Evolutionary conservation across 23 tunicate species (phyloP).

Genomic region (Phallusia fumigata): DNA sequence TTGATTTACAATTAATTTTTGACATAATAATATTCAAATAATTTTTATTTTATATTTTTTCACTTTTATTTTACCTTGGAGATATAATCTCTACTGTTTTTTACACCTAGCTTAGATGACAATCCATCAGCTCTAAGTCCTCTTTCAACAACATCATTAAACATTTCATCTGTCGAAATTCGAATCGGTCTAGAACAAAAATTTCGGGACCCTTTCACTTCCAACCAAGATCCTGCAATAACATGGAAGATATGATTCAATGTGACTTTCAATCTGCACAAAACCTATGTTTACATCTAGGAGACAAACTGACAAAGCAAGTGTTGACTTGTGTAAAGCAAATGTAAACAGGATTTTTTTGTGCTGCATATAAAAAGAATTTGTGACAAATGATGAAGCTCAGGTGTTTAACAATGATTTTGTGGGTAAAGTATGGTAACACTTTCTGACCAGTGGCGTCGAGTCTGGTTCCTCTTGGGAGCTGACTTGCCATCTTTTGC

Average conservation of each 20-base stretch:
- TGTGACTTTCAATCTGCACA: too few species aligned
- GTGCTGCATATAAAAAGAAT: too few species aligned
- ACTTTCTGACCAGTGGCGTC: conserved; percentile 48
- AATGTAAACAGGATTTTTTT: too few species aligned
- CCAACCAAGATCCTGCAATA: conserved; percentile 72
- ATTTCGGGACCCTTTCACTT: conserved; percentile 76
- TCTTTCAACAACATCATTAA: conserved; percentile 65
- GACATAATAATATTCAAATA: too few species aligned
- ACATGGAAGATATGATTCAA: too few species aligned
- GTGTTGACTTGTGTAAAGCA: too few species aligned
- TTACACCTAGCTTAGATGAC: conserved; percentile 80
- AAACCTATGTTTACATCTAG: too few species aligned
- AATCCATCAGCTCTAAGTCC: conserved; percentile 89
- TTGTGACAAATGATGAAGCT: too few species aligned
- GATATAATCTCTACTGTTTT: conserved; percentile 64
- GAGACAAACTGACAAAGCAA: too few species aligned
- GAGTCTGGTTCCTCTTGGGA: conserved; percentile 82
- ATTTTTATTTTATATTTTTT: too few species aligned
- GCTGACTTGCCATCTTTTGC: conserved; percentile 74
- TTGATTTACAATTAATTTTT: too few species aligned
- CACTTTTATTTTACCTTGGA: conserved; percentile 33
- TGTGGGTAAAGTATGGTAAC: neutral
- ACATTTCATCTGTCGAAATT: conserved; percentile 72
- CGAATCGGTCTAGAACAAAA: conserved; percentile 50
- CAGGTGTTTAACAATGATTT: neutral